These are phyloP conservation scores for Microctenopoma stevenorrisi DNA, from an alignment of 2,797 vertebrate genomes.

Conservation along the genomic window DNA sequence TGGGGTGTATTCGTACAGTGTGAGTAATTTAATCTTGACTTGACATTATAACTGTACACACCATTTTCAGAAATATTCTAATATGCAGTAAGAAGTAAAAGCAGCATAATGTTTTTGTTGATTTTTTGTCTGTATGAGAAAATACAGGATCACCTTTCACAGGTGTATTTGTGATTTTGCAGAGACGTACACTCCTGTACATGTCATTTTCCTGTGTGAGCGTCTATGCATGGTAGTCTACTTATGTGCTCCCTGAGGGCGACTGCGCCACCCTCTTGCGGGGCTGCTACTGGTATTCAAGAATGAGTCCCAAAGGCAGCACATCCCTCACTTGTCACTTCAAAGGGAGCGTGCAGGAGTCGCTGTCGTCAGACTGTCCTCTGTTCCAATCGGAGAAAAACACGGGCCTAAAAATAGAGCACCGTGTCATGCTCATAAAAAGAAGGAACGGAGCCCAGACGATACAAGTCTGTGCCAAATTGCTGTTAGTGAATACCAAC, in stretches of 20 bases:
- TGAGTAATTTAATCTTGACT: too few relatives aligned
- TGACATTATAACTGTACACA: too few relatives aligned
- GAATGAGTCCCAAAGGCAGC: constrained; percentile 65
- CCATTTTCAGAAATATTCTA: too few relatives aligned
- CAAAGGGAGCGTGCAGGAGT: constrained; percentile 67
- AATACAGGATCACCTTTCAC: constrained; percentile 1
- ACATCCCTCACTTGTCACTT: constrained; percentile 79
- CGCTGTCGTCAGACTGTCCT: constrained; percentile 72
- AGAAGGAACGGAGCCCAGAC: constrained; percentile 63
- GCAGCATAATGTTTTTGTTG: too few relatives aligned
- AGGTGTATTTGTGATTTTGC: constrained; percentile 1
- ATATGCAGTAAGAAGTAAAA: too few relatives aligned
- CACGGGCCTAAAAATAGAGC: constrained; percentile 77
- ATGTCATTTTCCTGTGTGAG: constrained; percentile 17
- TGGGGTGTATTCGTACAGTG: too few relatives aligned
- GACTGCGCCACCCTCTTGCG: constrained; percentile 27
- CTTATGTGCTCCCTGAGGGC: constrained; percentile 42
- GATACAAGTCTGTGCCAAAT: constrained; percentile 67
- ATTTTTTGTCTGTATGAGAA: background rate
- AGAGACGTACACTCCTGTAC: background rate
- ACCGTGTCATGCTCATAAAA: constrained; percentile 53
- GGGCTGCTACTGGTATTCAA: constrained; percentile 54
- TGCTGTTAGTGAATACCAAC: constrained; percentile 72
- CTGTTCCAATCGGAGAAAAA: constrained; percentile 63
- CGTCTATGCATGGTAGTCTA: constrained; percentile 10